Percentiles rank a stretch among this genome's conserved stretches.
phyloP scores from a whole-genome alignment of 2,797 vertebrate species.

The Yasuhikotakia modesta region DNA sequence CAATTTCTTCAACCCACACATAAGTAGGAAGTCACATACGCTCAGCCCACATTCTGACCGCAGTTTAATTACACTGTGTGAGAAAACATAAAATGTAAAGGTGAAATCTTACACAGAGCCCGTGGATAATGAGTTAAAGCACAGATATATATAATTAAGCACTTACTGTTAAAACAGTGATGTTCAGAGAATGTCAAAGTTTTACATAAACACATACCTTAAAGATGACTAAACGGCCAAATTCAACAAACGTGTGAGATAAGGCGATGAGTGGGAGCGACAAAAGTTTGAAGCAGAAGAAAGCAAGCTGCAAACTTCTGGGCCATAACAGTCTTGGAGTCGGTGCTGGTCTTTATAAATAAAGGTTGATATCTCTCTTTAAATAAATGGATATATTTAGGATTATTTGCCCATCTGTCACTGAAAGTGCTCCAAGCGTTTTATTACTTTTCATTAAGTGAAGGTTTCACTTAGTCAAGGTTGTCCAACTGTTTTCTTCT shows the following conservation, averaged over 20 bases:
- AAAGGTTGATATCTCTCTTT: constrained; percentile 13
- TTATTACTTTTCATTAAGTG: constrained; percentile 21
- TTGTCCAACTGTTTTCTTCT: not conserved
- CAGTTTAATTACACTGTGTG: constrained; percentile 2
- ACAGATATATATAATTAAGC: constrained; percentile 22
- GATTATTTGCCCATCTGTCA: constrained; percentile 35
- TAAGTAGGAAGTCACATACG: not conserved
- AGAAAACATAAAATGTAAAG: constrained; percentile 4
- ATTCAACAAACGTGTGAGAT: constrained; percentile 18
- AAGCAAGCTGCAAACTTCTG: constrained; percentile 22
- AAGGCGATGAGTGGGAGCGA: constrained; percentile 32
- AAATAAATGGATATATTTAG: constrained; percentile 33
- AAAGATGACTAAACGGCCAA: constrained; percentile 24
- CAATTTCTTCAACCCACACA: constrained; percentile 7
- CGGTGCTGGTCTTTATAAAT: constrained; percentile 7
- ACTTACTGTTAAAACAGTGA: constrained; percentile 9
- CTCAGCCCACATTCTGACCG: constrained; percentile 18
- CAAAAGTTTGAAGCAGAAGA: not conserved
- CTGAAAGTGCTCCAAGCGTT: not conserved
- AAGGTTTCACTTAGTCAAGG: not conserved
- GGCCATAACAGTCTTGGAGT: no score
- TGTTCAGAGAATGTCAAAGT: constrained; percentile 14
- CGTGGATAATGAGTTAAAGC: constrained; percentile 12
- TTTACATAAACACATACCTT: constrained; percentile 28
- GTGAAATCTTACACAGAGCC: constrained; percentile 1